These are phyloP conservation scores for Phymatocera aterrima DNA, from an alignment of 2,888 invertebrate species.

Conservation along the genomic window DNA sequence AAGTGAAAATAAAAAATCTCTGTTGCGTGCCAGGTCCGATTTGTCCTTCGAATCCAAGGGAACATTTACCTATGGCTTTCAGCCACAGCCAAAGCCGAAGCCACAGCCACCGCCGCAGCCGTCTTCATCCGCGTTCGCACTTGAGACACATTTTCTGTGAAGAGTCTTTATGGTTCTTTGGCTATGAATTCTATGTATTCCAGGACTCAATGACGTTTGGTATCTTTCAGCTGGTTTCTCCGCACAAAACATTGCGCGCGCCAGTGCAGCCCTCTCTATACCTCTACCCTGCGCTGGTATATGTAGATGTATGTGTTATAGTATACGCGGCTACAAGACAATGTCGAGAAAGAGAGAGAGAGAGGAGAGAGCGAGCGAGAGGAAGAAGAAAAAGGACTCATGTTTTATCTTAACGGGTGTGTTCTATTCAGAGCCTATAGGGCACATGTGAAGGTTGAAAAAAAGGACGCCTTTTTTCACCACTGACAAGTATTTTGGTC, in stretches of 20 bases:
- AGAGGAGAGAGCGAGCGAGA: no score
- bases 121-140: slow-evolving; percentile 7
- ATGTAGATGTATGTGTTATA: not conserved
- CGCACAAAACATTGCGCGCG: not conserved
- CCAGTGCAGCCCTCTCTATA: no score
- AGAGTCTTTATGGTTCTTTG: not conserved
- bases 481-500: not conserved
- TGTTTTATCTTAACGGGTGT: slow-evolving; percentile 36
- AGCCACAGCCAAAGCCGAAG: no score
- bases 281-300: no score
- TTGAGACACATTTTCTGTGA: slow-evolving; percentile 27
- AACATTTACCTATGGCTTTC: slow-evolving; percentile 10
- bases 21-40: not conserved
- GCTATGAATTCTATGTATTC: not conserved
- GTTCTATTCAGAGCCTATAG: slow-evolving; percentile 7
- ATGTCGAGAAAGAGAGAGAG: not conserved
- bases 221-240: slow-evolving; percentile 24
- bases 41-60: slow-evolving; percentile 33
- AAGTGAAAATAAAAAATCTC: no score
- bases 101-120: not conserved
- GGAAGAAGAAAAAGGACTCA: not conserved
- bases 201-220: not conserved
- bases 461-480: not conserved
- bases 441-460: not conserved
- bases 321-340: not conserved